Evolutionary conservation across 2,888 invertebrate species (phyloP).

Genomic region (Drosophila neonasuta): DNA sequence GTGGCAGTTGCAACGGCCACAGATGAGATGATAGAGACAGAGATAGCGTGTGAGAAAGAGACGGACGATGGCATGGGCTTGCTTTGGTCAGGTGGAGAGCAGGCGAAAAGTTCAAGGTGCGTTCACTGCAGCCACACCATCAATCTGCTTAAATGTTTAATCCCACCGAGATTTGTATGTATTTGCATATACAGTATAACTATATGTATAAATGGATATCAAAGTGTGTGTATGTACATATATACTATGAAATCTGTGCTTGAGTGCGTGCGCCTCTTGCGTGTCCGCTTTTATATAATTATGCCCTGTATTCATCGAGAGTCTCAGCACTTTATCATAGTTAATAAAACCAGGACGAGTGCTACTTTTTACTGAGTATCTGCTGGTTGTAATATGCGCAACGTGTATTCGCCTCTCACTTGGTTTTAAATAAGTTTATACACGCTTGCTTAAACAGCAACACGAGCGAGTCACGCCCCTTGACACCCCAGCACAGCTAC

Average conservation of each 20-base stretch:
- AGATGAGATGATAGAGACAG: background rate
- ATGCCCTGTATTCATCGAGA: background rate
- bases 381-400: conserved; percentile 1
- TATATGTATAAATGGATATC: background rate
- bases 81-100: conserved; percentile 3
- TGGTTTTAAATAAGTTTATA: conserved; percentile 67
- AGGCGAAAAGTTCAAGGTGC: conserved; percentile 67
- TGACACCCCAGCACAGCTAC: background rate
- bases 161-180: conserved; percentile 66
- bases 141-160: conserved; percentile 76
- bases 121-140: conserved; percentile 53
- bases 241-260: conserved; percentile 24
- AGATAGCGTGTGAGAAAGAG: background rate
- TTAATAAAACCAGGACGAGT: background rate
- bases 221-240: conserved; percentile 1
- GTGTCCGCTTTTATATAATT: conserved; percentile 14
- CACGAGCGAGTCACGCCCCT: conserved; percentile 38
- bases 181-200: conserved; percentile 38
- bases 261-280: conserved; percentile 31
- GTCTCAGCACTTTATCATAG: background rate
- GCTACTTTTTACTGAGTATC: conserved; percentile 14
- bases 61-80: background rate
- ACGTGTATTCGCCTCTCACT: background rate
- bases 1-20: conserved; percentile 17
- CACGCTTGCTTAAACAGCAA: conserved; percentile 70